These are phyloP conservation scores for Mellilla xanthometata DNA, from an alignment of 2,888 invertebrate species.

Conservation along the genomic window DNA sequence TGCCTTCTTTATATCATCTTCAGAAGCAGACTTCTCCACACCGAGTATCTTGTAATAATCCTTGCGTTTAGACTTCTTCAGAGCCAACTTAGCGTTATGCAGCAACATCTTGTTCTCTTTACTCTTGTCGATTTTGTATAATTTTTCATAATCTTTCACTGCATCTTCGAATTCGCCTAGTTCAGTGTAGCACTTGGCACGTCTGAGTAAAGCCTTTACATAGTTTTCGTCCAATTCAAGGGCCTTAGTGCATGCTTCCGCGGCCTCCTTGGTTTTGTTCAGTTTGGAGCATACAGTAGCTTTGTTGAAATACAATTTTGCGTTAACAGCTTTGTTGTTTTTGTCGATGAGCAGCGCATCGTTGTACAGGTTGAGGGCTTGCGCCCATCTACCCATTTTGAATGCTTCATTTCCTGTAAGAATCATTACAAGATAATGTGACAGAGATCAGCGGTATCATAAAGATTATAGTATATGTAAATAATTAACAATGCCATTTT, in stretches of 20 bases:
- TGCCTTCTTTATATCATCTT: conserved; percentile 97
- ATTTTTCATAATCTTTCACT: conserved; percentile 94
- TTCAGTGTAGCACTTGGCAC: conserved; percentile 94
- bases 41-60: conserved; percentile 98
- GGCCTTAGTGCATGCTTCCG: conserved; percentile 93
- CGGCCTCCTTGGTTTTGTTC: conserved; percentile 88
- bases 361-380: conserved; percentile 92
- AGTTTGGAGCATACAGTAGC: conserved; percentile 93
- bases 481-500: too few species aligned
- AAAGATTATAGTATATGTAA: too few species aligned
- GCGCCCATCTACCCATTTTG: conserved; percentile 89
- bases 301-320: conserved; percentile 95
- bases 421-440: too few species aligned
- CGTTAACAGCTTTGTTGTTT: conserved; percentile 92
- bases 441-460: too few species aligned
- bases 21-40: conserved; percentile 90
- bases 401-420: conserved; percentile 89
- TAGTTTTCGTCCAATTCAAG: conserved; percentile 93
- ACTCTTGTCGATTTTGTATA: conserved; percentile 91
- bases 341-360: conserved; percentile 94
- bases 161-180: conserved; percentile 93
- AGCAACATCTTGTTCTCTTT: conserved; percentile 90
- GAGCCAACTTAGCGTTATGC: conserved; percentile 92
- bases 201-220: conserved; percentile 90
- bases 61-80: conserved; percentile 96